Conservation (phyloP, 2,113 vertebrate genomes). For the Cyphomyrus discorhynchus region DNA sequence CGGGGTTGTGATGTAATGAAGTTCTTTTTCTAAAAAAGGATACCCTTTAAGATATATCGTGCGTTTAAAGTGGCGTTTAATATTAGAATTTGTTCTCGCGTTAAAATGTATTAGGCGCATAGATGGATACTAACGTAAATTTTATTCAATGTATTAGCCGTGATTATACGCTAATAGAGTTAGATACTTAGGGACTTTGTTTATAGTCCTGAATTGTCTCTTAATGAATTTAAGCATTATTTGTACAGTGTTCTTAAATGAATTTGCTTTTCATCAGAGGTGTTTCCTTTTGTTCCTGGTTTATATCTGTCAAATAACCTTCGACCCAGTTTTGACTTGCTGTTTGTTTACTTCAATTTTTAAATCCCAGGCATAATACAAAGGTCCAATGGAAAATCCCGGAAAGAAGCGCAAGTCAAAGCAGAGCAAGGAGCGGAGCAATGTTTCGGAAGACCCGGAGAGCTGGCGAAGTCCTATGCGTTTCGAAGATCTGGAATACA, state of each 20-base stretch:
- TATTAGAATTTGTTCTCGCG: neutral
- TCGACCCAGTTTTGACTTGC: neutral
- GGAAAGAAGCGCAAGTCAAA: slow-evolving; percentile 63
- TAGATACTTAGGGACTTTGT: neutral
- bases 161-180: neutral
- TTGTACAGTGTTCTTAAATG: neutral
- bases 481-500: slow-evolving; percentile 58
- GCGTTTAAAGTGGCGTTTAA: neutral
- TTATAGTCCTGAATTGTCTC: neutral
- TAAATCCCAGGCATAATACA: slow-evolving; percentile 37
- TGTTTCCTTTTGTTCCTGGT: neutral
- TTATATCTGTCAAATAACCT: neutral
- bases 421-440: slow-evolving; percentile 57
- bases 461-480: slow-evolving; percentile 51
- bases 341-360: neutral
- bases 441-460: slow-evolving; percentile 56
- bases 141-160: neutral
- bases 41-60: neutral
- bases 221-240: neutral
- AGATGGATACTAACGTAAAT: neutral
- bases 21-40: neutral
- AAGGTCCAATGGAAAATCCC: slow-evolving; percentile 71
- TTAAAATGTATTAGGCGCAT: neutral
- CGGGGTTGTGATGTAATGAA: neutral
- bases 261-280: neutral